Base-by-base conservation (phyloP, 2,888 invertebrate species). In the Teinopalpus imperialis region DNA sequence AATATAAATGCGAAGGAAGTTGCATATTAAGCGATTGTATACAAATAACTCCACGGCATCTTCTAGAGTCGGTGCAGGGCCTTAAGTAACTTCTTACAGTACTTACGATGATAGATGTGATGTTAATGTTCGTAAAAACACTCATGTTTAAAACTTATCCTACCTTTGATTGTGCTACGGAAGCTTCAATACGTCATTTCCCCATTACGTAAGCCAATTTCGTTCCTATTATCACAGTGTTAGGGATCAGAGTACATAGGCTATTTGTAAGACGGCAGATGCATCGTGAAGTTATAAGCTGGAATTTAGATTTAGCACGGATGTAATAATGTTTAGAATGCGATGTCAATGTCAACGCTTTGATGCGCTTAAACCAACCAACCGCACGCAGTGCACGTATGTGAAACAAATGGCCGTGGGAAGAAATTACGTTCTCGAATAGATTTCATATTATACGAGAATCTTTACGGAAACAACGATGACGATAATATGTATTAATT, bases 121-220 rank as follows among this genome's bases (percentile, higher is more conserved):
- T 59, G 52, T 55, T 69, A 60, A 69, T 69, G 69, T 32, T 35
- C 43, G 58, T 59, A 73, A 73, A 72, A 72, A 72, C 61, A 52
- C 50, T 43, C 51, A 51, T 48, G 51, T 54, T 54, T 56, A 53
- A 40, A 20, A 35, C 26, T 35, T 16, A 29, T 27, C 16, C 23
- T 16, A 16, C 24, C 23, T 41, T 18, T 39, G 35, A 43, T 29
- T 27, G 27, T 27, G 34, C 27, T 18, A 23, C 44, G 27, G 45
- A 27, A 8, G 31, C 29, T 16, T n/a, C 7, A 8, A 6, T 24
- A 9, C 16, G 3, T n/a, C n/a, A 31, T 3, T 2, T 1, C 2
- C 10, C 1, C 8, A 7, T 6, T 6, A 24, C 1, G 9, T 10
- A 41, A 3, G 13, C 21, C 1, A 44, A 24, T 32, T 20, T 21